Conservation (phyloP, 2,797 vertebrate species). For the Sebastes flavidus region DNA sequence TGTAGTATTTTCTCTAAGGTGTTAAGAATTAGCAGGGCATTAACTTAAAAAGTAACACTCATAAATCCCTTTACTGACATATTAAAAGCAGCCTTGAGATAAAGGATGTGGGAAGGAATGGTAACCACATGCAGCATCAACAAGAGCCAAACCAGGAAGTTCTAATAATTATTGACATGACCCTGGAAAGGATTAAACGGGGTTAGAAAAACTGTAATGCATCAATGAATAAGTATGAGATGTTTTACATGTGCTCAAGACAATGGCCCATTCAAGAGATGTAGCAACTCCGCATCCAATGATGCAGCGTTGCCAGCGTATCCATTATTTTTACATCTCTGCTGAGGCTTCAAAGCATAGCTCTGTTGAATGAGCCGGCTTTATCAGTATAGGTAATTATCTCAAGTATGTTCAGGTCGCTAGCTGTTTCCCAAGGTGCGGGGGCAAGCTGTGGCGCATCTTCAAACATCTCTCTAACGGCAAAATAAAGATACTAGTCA, state of each 20-base stretch:
- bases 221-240: not conserved
- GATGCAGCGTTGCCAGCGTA: not conserved
- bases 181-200: not conserved
- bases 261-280: not conserved
- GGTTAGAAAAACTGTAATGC: not conserved
- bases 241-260: not conserved
- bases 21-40: conserved; percentile 5
- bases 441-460: not conserved
- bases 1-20: not conserved
- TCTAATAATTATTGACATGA: conserved; percentile 29
- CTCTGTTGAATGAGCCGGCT: not conserved
- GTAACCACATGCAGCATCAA: conserved; percentile 14
- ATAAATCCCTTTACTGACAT: not conserved
- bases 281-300: not conserved
- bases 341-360: not conserved
- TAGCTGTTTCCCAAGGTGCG: not conserved
- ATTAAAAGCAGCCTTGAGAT: conserved; percentile 29
- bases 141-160: conserved; percentile 17
- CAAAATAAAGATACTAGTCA: not conserved
- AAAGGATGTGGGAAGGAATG: conserved; percentile 2
- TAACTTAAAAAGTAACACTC: not conserved
- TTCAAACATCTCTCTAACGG: not conserved
- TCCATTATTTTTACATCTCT: not conserved
- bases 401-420: not conserved
- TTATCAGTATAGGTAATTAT: conserved; percentile 11